Evolutionary conservation across 2,888 invertebrate genomes (phyloP).

Genomic region (Gasteruption jaculator): DNA sequence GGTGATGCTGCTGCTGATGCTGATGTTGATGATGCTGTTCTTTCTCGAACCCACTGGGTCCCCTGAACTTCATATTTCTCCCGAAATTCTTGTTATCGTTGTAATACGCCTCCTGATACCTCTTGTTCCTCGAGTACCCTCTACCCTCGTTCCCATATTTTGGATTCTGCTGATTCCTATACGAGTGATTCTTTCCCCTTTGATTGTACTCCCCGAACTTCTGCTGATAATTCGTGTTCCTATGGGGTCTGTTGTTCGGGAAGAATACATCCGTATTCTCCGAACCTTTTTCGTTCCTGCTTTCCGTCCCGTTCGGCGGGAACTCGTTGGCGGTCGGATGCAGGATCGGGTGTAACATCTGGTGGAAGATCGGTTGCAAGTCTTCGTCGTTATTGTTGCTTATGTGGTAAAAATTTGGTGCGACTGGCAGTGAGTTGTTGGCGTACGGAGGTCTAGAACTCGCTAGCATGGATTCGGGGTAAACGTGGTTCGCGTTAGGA

Average conservation of each 20-base stretch:
- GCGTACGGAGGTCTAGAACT: too few relatives aligned
- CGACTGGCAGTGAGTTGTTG: too few relatives aligned
- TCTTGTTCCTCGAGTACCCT: too few relatives aligned
- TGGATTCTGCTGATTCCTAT: conserved; percentile 22
- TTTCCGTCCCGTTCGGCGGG: conserved; percentile 50
- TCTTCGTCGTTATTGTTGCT: too few relatives aligned
- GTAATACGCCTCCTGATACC: too few relatives aligned
- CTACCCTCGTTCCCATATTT: too few relatives aligned
- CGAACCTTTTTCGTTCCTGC: neutral
- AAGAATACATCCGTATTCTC: conserved; percentile 15
- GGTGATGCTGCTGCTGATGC: conserved; percentile 15
- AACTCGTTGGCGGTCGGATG: conserved; percentile 60
- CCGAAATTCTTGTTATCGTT: conserved; percentile 21
- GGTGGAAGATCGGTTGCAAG: too few relatives aligned
- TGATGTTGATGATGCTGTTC: too few relatives aligned
- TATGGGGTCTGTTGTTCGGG: conserved; percentile 24
- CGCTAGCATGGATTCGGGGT: too few relatives aligned
- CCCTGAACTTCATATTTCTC: conserved; percentile 12
- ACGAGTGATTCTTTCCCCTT: conserved; percentile 21
- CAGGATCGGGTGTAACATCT: conserved; percentile 50
- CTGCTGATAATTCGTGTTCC: conserved; percentile 22
- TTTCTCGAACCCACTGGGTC: conserved; percentile 12
- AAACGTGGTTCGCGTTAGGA: too few relatives aligned
- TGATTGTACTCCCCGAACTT: conserved; percentile 20
- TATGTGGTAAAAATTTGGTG: too few relatives aligned